phyloP scores from a whole-genome alignment of 1,140 invertebrate genomes.

The Gryllus bimaculatus region DNA sequence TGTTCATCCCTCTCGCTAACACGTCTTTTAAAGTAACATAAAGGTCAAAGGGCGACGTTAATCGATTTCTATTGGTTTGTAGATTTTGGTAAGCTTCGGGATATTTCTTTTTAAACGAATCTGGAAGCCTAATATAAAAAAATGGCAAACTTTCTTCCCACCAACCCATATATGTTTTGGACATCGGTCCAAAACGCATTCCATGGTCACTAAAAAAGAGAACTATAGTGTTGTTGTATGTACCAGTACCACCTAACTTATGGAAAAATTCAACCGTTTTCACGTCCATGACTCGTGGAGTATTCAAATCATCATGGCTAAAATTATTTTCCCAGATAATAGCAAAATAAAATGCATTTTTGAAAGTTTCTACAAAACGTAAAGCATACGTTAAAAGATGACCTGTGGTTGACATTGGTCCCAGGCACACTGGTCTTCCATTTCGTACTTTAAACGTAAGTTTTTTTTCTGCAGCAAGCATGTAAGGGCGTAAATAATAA shows the following conservation, averaged over 20 bases:
- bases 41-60: conserved; percentile 76
- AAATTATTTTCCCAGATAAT: conserved; percentile 28
- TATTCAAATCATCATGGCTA: conserved; percentile 13
- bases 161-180: conserved; percentile 71
- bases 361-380: conserved; percentile 45
- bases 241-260: not conserved
- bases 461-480: conserved; percentile 29
- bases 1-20: not conserved
- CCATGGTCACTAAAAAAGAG: conserved; percentile 67
- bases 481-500: conserved; percentile 70
- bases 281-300: conserved; percentile 9
- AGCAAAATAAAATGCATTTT: conserved; percentile 37
- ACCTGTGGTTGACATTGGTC: conserved; percentile 24
- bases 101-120: conserved; percentile 54
- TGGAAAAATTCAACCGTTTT: conserved; percentile 7
- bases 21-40: conserved; percentile 55
- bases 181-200: conserved; percentile 72
- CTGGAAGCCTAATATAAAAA: conserved; percentile 65
- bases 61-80: conserved; percentile 53
- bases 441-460: conserved; percentile 18
- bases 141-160: conserved; percentile 85
- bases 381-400: conserved; percentile 31
- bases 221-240: conserved; percentile 13
- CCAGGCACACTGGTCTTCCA: conserved; percentile 26
- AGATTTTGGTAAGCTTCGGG: conserved; percentile 55